Conservation (phyloP, 1,140 invertebrate species). For the Neocloeon triangulifer region DNA sequence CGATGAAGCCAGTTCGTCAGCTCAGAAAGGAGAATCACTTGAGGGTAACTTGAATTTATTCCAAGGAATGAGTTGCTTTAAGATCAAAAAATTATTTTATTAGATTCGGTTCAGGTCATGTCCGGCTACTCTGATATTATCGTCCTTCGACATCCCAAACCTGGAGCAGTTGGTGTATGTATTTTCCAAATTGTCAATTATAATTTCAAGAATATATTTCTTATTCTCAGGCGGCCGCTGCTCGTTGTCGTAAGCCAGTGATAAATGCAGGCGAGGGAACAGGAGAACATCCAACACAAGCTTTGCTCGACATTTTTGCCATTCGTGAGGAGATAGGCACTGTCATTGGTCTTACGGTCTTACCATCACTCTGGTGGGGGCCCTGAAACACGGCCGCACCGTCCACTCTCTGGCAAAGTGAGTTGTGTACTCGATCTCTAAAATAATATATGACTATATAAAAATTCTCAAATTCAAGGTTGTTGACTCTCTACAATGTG, state of each 20-base stretch:
- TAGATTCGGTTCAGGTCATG: constrained; percentile 67
- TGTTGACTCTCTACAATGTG: constrained; percentile 78
- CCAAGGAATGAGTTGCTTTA: too few species aligned
- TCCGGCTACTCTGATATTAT: constrained; percentile 76
- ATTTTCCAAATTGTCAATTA: constrained; percentile 5
- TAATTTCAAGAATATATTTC: constrained; percentile 1
- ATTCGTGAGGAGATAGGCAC: constrained; percentile 98
- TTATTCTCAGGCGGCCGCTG: constrained; percentile 44
- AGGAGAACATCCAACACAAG: constrained; percentile 97
- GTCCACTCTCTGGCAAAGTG: constrained; percentile 85
- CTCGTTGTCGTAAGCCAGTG: constrained; percentile 63
- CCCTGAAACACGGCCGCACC: constrained; percentile 92
- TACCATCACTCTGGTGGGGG: constrained; percentile 83
- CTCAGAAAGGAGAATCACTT: constrained; percentile 89
- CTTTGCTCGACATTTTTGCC: constrained; percentile 90
- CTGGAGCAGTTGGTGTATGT: constrained; percentile 72
- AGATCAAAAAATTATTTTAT: constrained; percentile 10
- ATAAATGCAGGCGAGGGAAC: constrained; percentile 96
- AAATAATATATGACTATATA: constrained; percentile 1
- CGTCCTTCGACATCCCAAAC: constrained; percentile 80
- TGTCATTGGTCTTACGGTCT: constrained; percentile 88
- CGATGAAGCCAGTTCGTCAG: constrained; percentile 73
- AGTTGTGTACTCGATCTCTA: background rate
- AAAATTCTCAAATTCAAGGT: constrained; percentile 15
- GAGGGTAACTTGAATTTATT: constrained; percentile 54